These are phyloP conservation scores for Periophthalmus modestus DNA, from an alignment of 2,113 vertebrate species.

Conservation along the genomic window DNA sequence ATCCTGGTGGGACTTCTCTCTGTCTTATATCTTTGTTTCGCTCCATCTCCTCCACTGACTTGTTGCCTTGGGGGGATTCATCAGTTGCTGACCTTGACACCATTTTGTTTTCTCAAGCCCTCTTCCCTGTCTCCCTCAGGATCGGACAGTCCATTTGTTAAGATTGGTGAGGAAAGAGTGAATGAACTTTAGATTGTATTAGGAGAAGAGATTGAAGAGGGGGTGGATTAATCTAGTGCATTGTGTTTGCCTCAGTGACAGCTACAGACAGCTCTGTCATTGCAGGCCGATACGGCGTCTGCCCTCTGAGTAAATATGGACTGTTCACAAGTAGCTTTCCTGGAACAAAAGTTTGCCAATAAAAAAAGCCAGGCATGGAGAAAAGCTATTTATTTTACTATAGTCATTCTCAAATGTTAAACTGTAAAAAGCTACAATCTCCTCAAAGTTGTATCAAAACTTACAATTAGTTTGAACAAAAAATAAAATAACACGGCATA, in stretches of 20 bases:
- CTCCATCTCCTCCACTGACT: slow-evolving; percentile 12
- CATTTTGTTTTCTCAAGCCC: slow-evolving; percentile 37
- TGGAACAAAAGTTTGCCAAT: slow-evolving; percentile 9
- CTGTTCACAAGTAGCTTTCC: slow-evolving; percentile 22
- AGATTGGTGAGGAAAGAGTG: slow-evolving; percentile 32
- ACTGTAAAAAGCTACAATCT: neutral
- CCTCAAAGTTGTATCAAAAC: neutral
- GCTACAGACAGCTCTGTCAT: slow-evolving; percentile 58
- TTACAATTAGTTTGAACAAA: no score
- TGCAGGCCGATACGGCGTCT: slow-evolving; percentile 40
- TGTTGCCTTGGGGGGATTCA: slow-evolving; percentile 44
- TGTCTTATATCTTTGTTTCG: slow-evolving; percentile 42
- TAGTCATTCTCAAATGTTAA: neutral
- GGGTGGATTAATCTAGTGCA: slow-evolving; percentile 60
- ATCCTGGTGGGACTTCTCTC: slow-evolving; percentile 23
- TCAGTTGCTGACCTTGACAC: slow-evolving; percentile 50
- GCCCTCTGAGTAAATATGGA: slow-evolving; percentile 35
- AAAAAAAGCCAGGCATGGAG: neutral
- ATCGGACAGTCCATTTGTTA: slow-evolving; percentile 55
- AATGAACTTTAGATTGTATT: slow-evolving; percentile 59
- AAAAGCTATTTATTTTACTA: slow-evolving; percentile 7
- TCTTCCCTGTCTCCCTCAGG: slow-evolving; percentile 23
- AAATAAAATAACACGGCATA: no score
- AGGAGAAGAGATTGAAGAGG: slow-evolving; percentile 40
- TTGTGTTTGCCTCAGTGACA: slow-evolving; percentile 53